Evolutionary conservation across 2,888 invertebrate species (phyloP), one percentile per base, ranked within the genome.

Genomic region (Cylloceria caligata): DNA sequence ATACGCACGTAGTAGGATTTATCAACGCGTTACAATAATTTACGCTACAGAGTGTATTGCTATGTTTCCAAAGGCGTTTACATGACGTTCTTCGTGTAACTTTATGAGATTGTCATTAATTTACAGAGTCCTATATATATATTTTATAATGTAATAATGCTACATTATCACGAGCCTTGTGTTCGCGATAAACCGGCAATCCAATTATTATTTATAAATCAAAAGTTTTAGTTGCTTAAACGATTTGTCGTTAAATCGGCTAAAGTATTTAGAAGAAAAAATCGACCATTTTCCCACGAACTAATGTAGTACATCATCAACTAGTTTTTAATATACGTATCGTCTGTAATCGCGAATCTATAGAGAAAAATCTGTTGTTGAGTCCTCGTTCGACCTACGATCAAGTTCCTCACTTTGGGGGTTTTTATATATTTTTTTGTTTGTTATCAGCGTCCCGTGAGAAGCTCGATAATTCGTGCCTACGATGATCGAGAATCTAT

Each of bases 21-120:
- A 77, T 68, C 57, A 57, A 64, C 76, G 67, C 49, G 24, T 60
- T 60, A 47, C 64, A 74, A 68, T 27, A 67, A 75, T 71, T 69
- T 34, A 65, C 71, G 34, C 49, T 60, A 67, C 42, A 74, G 57
- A 69, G 47, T 68, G 68, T 77, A 60, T 65, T 75, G 69, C 55
- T 68, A 52, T 73, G 65, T 78, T 78, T 82, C 71, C 52, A 71
- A 65, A 74, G 49, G 42, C 65, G 67, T 78, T 72, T 64, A 47
- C 67, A 13, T 52, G 57, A 49, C 57, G 60, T 57, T 79, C 45
- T 75, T 74, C 45, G 71, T 73, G 77, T 60, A 74, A 78, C n/a
- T 78, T 82, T 79, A 60, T 71, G 71, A 67, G 45, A 78, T 60
- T 42, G 49, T 57, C 69, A 69, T 6, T n/a, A 34, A 55, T 72